Evolutionary conservation across 2,888 invertebrate species (phyloP).

Genomic region (Troides helena): DNA sequence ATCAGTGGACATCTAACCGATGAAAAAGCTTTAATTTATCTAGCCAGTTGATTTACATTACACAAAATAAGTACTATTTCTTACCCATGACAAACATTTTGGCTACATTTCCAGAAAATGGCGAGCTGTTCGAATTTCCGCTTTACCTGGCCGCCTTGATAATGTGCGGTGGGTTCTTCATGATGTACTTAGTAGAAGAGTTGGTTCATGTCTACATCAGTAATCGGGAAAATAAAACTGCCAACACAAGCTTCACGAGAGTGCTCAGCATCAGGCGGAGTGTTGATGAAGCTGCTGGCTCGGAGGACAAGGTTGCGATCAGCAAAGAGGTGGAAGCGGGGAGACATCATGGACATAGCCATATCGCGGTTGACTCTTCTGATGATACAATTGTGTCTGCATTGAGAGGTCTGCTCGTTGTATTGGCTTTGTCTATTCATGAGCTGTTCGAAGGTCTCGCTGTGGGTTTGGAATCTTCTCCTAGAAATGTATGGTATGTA

Average conservation of each 20-base stretch:
- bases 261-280: slow-evolving; percentile 62
- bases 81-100: not conserved
- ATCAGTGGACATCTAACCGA: too few relatives aligned
- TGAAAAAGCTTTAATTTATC: too few relatives aligned
- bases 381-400: slow-evolving; percentile 72
- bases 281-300: slow-evolving; percentile 35
- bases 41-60: too few relatives aligned
- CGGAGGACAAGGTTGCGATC: slow-evolving; percentile 33
- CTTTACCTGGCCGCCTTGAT: slow-evolving; percentile 86
- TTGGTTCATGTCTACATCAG: slow-evolving; percentile 85
- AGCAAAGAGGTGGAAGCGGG: slow-evolving; percentile 43
- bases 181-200: slow-evolving; percentile 89
- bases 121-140: slow-evolving; percentile 74
- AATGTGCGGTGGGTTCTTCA: slow-evolving; percentile 87
- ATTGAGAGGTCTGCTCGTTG: slow-evolving; percentile 87
- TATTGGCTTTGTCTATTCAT: slow-evolving; percentile 87
- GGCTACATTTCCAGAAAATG: slow-evolving; percentile 50
- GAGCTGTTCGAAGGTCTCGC: slow-evolving; percentile 93
- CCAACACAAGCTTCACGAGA: slow-evolving; percentile 53
- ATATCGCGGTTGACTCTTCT: slow-evolving; percentile 46
- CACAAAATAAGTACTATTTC: too few relatives aligned
- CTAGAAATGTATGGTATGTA: slow-evolving; percentile 70
- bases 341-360: slow-evolving; percentile 53
- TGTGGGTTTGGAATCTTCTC: slow-evolving; percentile 86
- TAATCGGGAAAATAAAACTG: slow-evolving; percentile 64